These are phyloP conservation scores for Procavia capensis DNA, from an alignment of 2,113 vertebrate genomes.

Conservation along the genomic window DNA sequence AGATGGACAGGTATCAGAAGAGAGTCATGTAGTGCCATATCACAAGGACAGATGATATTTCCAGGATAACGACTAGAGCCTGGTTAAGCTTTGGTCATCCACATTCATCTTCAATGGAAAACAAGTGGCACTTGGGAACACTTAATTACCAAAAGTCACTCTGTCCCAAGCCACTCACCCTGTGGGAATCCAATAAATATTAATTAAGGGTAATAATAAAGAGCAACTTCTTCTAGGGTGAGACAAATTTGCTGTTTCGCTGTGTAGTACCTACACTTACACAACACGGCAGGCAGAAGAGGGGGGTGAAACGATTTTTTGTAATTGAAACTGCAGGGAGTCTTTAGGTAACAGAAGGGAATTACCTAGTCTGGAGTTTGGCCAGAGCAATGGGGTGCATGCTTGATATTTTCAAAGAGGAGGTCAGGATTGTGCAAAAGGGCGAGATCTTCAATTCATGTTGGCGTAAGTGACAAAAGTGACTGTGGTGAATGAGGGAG, in stretches of 20 bases:
- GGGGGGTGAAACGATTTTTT: slow-evolving; percentile 57
- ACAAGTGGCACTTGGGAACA: slow-evolving; percentile 16
- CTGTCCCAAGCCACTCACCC: slow-evolving; percentile 49
- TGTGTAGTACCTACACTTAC: background rate
- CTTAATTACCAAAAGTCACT: slow-evolving; percentile 67
- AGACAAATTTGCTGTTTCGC: background rate
- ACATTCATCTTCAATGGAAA: slow-evolving; percentile 18
- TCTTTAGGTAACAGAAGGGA: slow-evolving; percentile 74
- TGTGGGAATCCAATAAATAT: slow-evolving; percentile 70
- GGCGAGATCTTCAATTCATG: slow-evolving; percentile 6
- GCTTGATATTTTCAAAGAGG: slow-evolving; percentile 63
- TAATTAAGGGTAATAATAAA: slow-evolving; percentile 73
- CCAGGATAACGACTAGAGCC: slow-evolving; percentile 11
- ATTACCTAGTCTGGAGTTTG: slow-evolving; percentile 74
- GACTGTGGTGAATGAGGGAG: background rate
- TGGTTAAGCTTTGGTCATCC: slow-evolving; percentile 15
- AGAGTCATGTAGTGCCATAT: rapidly evolving
- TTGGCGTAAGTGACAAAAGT: slow-evolving; percentile 52
- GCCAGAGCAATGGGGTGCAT: slow-evolving; percentile 65
- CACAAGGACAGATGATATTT: background rate
- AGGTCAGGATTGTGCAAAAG: slow-evolving; percentile 48
- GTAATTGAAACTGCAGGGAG: slow-evolving; percentile 76
- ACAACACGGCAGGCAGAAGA: slow-evolving; percentile 49
- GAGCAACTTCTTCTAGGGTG: slow-evolving; percentile 30
- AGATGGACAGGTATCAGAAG: slow-evolving; percentile 65